Base-by-base conservation (phyloP, 2,888 invertebrate genomes). In the Hydropsyche betteni region DNA sequence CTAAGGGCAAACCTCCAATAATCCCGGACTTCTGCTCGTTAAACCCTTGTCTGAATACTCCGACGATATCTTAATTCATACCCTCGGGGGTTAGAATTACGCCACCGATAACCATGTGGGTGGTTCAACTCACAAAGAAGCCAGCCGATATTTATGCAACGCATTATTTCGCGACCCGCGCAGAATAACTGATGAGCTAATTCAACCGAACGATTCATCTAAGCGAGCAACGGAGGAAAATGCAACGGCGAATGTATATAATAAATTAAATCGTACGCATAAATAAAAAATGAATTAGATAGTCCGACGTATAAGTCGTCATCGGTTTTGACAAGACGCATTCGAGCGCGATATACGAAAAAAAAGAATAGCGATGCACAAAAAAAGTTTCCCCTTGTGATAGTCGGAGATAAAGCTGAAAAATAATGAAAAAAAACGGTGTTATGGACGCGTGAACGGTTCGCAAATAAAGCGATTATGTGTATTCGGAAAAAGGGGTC, bases 121-220 rank as follows among this genome's bases (percentile, higher is more conserved):
- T 64, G 64, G 24, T 64, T 44, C 44, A 44, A 44, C 36, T 16
- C 34, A 33, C 64, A 36, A 64, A 64, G 36, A 64, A 12, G 34
- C 64, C 12, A 64, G 36, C 53, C 52, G 51, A 50, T 44, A 69
- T 69, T 70, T 70, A 70, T 70, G 70, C 69, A 70, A 75, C 55
- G 16, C 75, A 61, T 75, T 75, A 75, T 75, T 69, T 74, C 36
- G 44, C 33, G 74, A 53, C 14, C 75, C 58, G 69, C 69, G 68
- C 64, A 55, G 75, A 69, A 75, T 75, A 52, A 70, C 51, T 36
- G 68, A 75, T 68, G 69, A 53, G 69, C 69, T 69, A 61, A 69
- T 69, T 69, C 70, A 44, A 68, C 34, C 14, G 69, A 69, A 69
- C 16, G 55, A 44, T 44, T 8, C 44, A 10, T 44, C 44, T 44